Base-by-base conservation (phyloP, 2,888 invertebrate species). In the Thecocarcelia acutangulata region DNA sequence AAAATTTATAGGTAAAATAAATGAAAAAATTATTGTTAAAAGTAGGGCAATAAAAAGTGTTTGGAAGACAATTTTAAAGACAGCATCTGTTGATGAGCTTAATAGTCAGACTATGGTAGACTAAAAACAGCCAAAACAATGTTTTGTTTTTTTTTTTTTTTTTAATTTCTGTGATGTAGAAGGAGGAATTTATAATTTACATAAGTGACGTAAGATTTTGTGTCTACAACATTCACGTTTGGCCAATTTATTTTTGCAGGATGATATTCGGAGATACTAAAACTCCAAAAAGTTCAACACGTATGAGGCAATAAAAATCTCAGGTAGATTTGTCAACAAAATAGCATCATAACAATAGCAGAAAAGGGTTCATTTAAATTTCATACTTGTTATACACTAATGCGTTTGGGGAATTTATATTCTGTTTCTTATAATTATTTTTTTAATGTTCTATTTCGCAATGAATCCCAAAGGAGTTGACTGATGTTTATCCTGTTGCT, bases 401-500 rank as follows among this genome's bases (percentile, higher is more conserved):
- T 24, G 33, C 3, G 6, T 63, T 74, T 64, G 63, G 56, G 59
- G 68, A 17, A 40, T 68, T 75, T 64, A 8, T 33, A 15, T 42
- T 50, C n/a, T 28, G 19, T 17, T 8, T 9, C 2, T 19, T 42
- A 28, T n/a, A n/a, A n/a, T 50, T 52, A 2, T 21, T 21, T 37
- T 28, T n/a, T 33, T 33, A 15, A 15, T 12, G 44, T 33, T 33
- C 9, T 24, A n/a, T 48, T 24, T 44, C 15, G 9, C 33, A 28
- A 70, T 15, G 21, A 58, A 37, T 59, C 69, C 64, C 82, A 59
- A 6, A 64, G 58, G 68, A 78, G 28, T 40, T 68, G 66, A 76
- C 19, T 77, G 68, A 68, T 78, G 8, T 69, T 74, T 78, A 54
- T 78, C 74, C 81, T 82, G 81, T 82, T 82, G 80, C 78, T 78